Percentiles rank a stretch among this genome's conserved stretches.
Conservation (phyloP, 2,888 invertebrate genomes). For the Watsonalla binaria region DNA sequence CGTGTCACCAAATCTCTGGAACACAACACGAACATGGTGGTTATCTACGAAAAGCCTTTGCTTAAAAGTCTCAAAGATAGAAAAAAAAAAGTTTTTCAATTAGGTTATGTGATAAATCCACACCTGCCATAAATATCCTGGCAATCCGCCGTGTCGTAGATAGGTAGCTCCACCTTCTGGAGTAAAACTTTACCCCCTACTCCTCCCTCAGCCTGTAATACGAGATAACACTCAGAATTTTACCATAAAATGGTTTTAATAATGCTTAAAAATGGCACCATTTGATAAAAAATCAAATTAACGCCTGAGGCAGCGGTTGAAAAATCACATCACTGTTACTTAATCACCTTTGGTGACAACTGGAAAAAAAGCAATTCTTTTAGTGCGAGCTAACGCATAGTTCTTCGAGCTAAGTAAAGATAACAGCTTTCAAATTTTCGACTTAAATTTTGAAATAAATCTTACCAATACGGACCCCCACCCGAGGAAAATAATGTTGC, state of each 20-base stretch:
- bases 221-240: not conserved
- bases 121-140: constrained; percentile 62
- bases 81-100: not conserved
- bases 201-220: constrained; percentile 44
- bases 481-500: constrained; percentile 51
- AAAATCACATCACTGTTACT: too few species aligned
- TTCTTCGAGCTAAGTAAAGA: too few species aligned
- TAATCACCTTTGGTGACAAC: too few species aligned
- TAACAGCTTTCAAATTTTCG: not conserved
- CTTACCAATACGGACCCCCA: constrained; percentile 70
- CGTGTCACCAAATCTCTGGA: constrained; percentile 59
- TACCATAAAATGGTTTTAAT: too few species aligned
- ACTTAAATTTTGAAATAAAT: not conserved
- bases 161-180: constrained; percentile 54
- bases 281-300: too few species aligned
- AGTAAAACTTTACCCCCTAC: constrained; percentile 52
- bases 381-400: too few species aligned
- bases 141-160: constrained; percentile 62
- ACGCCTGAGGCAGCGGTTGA: too few species aligned
- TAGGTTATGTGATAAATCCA: not conserved
- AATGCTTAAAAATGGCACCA: too few species aligned
- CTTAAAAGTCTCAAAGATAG: not conserved
- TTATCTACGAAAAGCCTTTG: not conserved
- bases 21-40: constrained; percentile 2
- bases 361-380: too few species aligned